Conservation (phyloP, 2,113 vertebrate species). For the Vidua chalybeata region DNA sequence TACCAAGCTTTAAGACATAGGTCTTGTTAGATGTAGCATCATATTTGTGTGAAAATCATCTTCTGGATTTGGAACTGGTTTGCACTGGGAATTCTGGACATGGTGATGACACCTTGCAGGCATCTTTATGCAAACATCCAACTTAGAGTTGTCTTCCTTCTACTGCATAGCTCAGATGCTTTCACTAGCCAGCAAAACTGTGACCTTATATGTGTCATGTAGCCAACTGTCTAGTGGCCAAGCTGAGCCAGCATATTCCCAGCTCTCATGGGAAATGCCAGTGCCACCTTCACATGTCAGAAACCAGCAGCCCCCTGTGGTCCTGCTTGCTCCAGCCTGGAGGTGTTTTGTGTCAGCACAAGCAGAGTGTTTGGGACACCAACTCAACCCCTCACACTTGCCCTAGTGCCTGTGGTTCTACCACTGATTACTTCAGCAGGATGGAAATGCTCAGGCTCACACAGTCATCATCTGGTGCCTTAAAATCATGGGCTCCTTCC, state of each 20-base stretch:
- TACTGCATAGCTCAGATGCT: background rate
- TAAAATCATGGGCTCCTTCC: background rate
- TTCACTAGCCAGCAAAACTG: background rate
- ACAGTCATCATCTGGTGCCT: background rate
- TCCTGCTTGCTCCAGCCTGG: background rate
- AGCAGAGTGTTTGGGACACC: accelerated
- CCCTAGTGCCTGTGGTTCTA: background rate
- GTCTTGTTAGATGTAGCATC: background rate
- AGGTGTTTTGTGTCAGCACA: background rate
- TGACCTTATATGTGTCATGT: accelerated
- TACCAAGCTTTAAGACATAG: background rate
- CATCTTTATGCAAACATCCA: background rate
- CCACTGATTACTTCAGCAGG: background rate
- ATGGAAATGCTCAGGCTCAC: background rate
- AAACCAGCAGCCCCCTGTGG: background rate
- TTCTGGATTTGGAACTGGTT: background rate
- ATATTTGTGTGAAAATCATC: background rate
- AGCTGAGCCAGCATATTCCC: background rate
- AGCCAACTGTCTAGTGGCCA: background rate
- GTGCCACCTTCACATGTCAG: background rate
- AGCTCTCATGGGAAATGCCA: background rate
- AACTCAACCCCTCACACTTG: background rate
- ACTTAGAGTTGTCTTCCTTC: background rate
- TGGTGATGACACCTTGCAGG: background rate
- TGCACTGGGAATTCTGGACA: background rate